A percentile compares a stretch with the other conserved stretches of the same genome.
These are phyloP conservation scores for Caenorhabditis drosophilae DNA, from an alignment of 2,888 invertebrate species.

Conservation along the genomic window DNA sequence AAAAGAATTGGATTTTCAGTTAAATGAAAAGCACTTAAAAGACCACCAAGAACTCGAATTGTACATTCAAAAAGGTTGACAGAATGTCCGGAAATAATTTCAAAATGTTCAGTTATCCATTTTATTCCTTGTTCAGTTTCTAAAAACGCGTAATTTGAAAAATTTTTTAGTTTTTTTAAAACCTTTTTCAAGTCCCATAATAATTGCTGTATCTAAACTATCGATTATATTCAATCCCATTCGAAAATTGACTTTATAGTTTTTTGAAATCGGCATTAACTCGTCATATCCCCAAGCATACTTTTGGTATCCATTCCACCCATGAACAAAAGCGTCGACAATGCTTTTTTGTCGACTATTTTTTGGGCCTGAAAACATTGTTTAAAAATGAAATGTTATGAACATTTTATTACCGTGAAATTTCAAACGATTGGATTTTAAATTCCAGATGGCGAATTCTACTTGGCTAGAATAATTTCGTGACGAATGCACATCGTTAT, in stretches of 20 bases:
- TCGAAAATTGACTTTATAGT: slow-evolving; percentile 90
- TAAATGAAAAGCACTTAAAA: slow-evolving; percentile 88
- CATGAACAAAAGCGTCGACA: slow-evolving; percentile 86
- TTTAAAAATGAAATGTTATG: slow-evolving; percentile 3
- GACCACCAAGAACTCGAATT: slow-evolving; percentile 73
- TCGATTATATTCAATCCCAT: slow-evolving; percentile 94
- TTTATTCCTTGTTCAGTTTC: slow-evolving; percentile 85
- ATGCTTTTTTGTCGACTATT: slow-evolving; percentile 85
- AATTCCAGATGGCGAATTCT: no score
- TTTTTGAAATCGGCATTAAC: slow-evolving; percentile 78
- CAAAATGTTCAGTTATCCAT: slow-evolving; percentile 84
- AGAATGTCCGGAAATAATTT: slow-evolving; percentile 77
- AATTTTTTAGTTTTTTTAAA: slow-evolving; percentile 79
- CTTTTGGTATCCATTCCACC: slow-evolving; percentile 82
- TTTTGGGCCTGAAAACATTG: slow-evolving; percentile 76
- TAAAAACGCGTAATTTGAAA: slow-evolving; percentile 69
- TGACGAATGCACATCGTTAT: no score
- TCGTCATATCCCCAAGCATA: slow-evolving; percentile 98
- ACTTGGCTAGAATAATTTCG: no score
- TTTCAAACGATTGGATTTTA: no score
- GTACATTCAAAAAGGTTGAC: slow-evolving; percentile 67
- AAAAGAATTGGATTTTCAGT: slow-evolving; percentile 73
- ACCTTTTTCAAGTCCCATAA: slow-evolving; percentile 92
- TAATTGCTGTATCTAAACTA: slow-evolving; percentile 90
- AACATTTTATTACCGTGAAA: no score